Evolutionary conservation across 2,797 vertebrate species (phyloP), one percentile per base, ranked within the genome.

Genomic region (Allenopithecus nigroviridis): DNA sequence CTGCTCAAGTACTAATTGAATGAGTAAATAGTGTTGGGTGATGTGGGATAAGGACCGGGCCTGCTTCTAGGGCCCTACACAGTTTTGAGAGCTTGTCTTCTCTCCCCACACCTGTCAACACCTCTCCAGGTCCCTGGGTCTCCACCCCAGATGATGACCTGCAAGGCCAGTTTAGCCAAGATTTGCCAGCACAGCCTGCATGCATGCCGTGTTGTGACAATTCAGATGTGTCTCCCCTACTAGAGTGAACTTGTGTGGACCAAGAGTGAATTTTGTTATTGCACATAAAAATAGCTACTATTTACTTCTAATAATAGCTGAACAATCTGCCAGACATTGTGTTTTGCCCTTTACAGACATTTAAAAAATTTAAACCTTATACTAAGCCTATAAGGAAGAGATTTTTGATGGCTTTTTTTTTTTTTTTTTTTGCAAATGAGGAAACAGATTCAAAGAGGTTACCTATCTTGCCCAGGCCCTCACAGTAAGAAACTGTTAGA

Each of bases 211-310:
- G 28, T 13, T 79, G 9, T 85, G 30, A 84, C 30, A 92, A 84
- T 93, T 80, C 59, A 75, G 46, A 75, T 24, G 19, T 74, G 22
- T 80, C 46, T 95, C 19, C 17, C 30, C 53, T 21, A 30, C 59
- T 48, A 78, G 46, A 22, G 26, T 83, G 61, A 84, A 87, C 33
- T 83, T 33, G 24, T 6, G 68, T 24, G 3, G 70, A 21, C 30
- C 33, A 83, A 78, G 48, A 94, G 89, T 87, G 55, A 88, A 79
- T 85, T 72, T 90, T 59, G 55, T 57, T 80, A 59, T 80, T 78
- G 74, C n/a, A 53, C 36, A 76, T 89, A 64, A 97, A 96, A 84
- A 92, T 84, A 78, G 36, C 75, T 81, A 50, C 48, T 92, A 48
- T 83, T 72, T 43, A 83, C 91, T 93, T 97, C 87, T 84, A 89